These are phyloP conservation scores for Danaus chrysippus DNA, from an alignment of 2,888 invertebrate genomes.

Conservation along the genomic window DNA sequence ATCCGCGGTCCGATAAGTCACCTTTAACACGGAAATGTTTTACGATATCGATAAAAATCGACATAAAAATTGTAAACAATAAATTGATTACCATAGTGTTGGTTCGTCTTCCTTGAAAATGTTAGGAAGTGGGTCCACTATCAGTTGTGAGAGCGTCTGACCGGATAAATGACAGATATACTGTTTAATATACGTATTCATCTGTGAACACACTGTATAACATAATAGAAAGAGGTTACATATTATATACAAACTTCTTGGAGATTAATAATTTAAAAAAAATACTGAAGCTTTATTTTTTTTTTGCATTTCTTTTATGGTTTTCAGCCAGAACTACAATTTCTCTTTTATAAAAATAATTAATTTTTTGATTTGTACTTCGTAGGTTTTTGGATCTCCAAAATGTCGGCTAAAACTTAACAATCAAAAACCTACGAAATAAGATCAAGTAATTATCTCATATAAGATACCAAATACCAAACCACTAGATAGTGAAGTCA, in stretches of 20 bases:
- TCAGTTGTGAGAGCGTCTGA: slow-evolving; percentile 46
- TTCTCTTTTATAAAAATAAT: too few species aligned
- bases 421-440: too few species aligned
- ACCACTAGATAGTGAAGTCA: too few species aligned
- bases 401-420: too few species aligned
- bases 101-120: slow-evolving; percentile 45
- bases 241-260: not conserved
- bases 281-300: too few species aligned
- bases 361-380: too few species aligned
- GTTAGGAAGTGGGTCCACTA: slow-evolving; percentile 47
- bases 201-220: not conserved
- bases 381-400: too few species aligned
- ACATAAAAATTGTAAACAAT: slow-evolving; percentile 25
- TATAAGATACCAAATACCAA: too few species aligned
- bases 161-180: slow-evolving; percentile 29
- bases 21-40: slow-evolving; percentile 31
- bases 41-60: slow-evolving; percentile 30
- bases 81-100: slow-evolving; percentile 30
- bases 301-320: too few species aligned
- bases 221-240: not conserved
- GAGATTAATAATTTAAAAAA: too few species aligned
- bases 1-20: slow-evolving; percentile 13
- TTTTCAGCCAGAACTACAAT: too few species aligned
- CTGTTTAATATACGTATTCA: slow-evolving; percentile 11
- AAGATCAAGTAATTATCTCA: too few species aligned